Evolutionary conservation across 2,797 vertebrate species (phyloP).

Genomic region (Poliocrania exsul): DNA sequence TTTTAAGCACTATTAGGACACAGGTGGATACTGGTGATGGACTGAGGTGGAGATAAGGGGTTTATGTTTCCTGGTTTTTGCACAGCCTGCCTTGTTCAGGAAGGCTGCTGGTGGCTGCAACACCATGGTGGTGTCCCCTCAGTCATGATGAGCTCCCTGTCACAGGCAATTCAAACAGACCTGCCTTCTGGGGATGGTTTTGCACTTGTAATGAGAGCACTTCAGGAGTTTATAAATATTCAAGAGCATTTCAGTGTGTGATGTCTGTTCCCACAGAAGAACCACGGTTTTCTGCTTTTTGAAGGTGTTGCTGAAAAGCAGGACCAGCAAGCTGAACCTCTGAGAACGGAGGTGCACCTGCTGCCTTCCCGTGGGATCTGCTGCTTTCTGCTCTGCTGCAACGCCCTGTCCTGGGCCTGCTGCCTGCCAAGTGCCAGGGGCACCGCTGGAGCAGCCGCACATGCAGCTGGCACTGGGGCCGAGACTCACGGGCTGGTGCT

Average conservation of each 20-base stretch:
- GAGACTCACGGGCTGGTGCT: neutral
- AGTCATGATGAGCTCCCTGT: neutral
- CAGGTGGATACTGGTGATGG: neutral
- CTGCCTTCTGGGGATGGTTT: neutral
- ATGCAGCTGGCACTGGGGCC: rapidly evolving
- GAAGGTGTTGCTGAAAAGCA: neutral
- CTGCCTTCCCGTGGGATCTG: neutral
- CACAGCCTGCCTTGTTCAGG: neutral
- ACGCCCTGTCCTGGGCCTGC: neutral
- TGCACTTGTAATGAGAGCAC: neutral
- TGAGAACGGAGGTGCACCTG: rapidly evolving
- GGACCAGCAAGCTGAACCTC: neutral
- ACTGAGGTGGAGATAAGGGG: neutral
- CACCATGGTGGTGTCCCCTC: neutral
- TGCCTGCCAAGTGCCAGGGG: neutral
- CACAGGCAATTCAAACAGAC: neutral
- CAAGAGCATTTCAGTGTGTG: neutral
- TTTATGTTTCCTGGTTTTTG: neutral
- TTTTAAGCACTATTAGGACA: neutral
- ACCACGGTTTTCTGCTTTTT: neutral
- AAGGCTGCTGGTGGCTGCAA: neutral
- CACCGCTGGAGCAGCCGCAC: neutral
- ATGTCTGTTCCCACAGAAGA: neutral
- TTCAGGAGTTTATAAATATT: neutral
- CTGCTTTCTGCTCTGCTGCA: neutral